Evolutionary conservation across 2,113 vertebrate species (phyloP).

Genomic region (Hoplias malabaricus): DNA sequence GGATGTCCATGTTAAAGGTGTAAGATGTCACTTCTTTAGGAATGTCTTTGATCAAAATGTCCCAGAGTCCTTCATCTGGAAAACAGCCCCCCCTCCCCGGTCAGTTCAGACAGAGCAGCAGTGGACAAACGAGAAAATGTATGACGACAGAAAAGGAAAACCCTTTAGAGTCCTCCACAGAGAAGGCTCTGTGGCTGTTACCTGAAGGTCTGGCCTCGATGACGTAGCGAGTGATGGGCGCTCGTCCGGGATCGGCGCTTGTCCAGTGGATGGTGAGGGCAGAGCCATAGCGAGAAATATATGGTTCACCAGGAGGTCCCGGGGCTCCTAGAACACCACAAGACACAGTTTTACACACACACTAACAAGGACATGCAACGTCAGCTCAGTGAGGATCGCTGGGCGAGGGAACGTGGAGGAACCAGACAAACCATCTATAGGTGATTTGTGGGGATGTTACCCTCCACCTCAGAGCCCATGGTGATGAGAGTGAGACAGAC

Average conservation of each 20-base stretch:
- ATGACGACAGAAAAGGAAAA: background rate
- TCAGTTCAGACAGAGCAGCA: too few relatives aligned
- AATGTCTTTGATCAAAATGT: conserved; percentile 97
- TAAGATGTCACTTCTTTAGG: conserved; percentile 95
- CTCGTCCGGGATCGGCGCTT: conserved; percentile 87
- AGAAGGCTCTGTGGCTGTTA: too few relatives aligned
- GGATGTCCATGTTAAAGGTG: conserved; percentile 93
- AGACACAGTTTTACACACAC: background rate
- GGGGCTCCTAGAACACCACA: conserved; percentile 82
- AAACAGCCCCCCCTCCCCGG: too few relatives aligned
- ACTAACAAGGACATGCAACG: background rate
- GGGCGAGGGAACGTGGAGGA: too few relatives aligned
- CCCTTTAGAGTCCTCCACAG: too few relatives aligned
- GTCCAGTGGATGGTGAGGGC: conserved; percentile 96
- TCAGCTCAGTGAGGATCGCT: too few relatives aligned
- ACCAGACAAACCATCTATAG: too few relatives aligned
- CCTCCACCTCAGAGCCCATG: too few relatives aligned
- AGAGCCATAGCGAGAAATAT: conserved; percentile 88
- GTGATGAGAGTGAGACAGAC: too few relatives aligned
- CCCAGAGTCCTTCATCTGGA: conserved; percentile 95
- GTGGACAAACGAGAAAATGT: too few relatives aligned
- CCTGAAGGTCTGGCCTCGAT: conserved; percentile 96
- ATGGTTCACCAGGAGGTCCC: conserved; percentile 88
- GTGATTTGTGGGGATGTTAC: too few relatives aligned
- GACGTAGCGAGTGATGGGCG: conserved; percentile 92